Evolutionary conservation across 2,888 invertebrate species (phyloP), one percentile per base, ranked within the genome.

Genomic region (Synanthedon andrenaeformis): DNA sequence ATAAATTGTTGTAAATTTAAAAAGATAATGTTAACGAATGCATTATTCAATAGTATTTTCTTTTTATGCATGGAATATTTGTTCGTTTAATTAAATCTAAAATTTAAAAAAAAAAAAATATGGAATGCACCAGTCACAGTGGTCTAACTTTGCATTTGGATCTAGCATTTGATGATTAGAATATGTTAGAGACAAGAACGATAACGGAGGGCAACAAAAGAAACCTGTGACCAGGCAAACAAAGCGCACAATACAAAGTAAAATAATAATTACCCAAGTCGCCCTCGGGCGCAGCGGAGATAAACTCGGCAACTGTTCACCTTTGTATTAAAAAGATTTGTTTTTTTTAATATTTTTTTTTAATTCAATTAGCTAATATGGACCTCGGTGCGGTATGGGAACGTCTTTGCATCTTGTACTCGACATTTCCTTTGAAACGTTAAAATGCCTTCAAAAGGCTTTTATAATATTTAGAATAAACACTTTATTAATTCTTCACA

Each of bases 181-280:
- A 70, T 73, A 76, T 74, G 72, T 62, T 69, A 66, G 73, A 79
- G 77, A 79, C 78, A 74, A 70, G 65, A 64, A 55, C 65, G 56
- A 59, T 70, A 74, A 76, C 69, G 61, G 68, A 64, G 67, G 64
- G 54, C 61, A 65, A 74, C 76, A 79, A 77, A 81, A 78, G 79
- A 79, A 79, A 67, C 62, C 64, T 53, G 63, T 62, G 58, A 60
- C 58, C 56, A 65, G 63, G 62, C 61, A 64, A 74, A 76, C 75
- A 75, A 72, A 74, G 70, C 62, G 58, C 56, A 63, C 65, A 65
- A 66, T 66, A 76, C 79, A 82, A 80, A 82, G 82, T 76, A 67
- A 74, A 77, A 82, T 69, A 76, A 82, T 82, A 79, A 82, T 81
- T 80, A 81, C 69, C 69, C 61, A 65, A 64, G 60, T 59, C 59